Base-by-base conservation (phyloP, 2,888 invertebrate species). In the Matsumyia berberina region DNA sequence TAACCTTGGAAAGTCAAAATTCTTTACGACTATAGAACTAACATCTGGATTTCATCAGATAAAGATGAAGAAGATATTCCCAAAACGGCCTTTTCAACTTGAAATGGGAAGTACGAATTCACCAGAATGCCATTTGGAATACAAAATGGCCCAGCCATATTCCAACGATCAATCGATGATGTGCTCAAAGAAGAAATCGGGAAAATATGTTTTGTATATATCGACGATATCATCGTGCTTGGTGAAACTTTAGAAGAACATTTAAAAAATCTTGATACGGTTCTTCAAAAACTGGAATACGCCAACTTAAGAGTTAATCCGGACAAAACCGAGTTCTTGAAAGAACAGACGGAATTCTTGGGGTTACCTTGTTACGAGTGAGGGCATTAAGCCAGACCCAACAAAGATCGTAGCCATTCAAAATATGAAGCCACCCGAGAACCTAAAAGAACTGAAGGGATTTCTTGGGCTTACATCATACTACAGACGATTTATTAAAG, bases 381-480 rank as follows among this genome's bases (percentile, higher is more conserved):
- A 79, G 9, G 64, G 42, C 0, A 72, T 79, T 9, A 35, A 33
- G 15, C 39, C 55, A 9, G 53, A 60, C 9, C 69, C 62, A 12
- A 70, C 60, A 8, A 77, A 77, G 64, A 53, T 67, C 11, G 6
- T 35, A 1, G 67, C 58, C 11, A 58, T 77, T 31, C 33, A 17
- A 12, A 53, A 62, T 5, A 39, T 53, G 15, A 78, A 70, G 31
- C 42, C 42, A 4, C 55, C 70, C 1, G 57, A 31, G 37, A 79
- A 66, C 12, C 19, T 64, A 11, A 70, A 72, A 44, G 46, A 79
- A 7, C 39, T 64, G 31, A 78, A 78, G 24, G 53, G 31, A 8
- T 62, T 78, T 33, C 44, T 78, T 9, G 69, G 69, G 2, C 33
- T 78, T 5, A 35, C 64, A 15, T 78, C 69, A 15, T 58, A 77